Base-by-base conservation (phyloP, 1,140 invertebrate genomes). In the Zaprionus inermis region DNA sequence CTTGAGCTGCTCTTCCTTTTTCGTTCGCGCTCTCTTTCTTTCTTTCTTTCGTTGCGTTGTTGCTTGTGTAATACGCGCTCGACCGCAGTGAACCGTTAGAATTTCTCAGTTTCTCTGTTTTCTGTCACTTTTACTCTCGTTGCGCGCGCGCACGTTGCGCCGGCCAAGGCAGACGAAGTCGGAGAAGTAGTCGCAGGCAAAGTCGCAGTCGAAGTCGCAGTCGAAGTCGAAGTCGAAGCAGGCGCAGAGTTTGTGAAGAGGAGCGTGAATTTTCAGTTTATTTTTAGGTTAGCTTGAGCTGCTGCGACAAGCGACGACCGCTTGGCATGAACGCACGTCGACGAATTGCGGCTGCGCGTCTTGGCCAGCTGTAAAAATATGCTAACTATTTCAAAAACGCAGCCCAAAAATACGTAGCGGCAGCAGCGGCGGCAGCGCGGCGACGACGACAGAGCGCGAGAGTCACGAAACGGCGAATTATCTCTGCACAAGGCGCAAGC, bases 341-440 rank as follows among this genome's bases (percentile, higher is more conserved):
- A 90, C 80, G 90, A 91, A 91, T 91, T 88, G 81, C 81, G 89
- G 81, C 79, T 91, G 89, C 81, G 89, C 90, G 89, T 89, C 90
- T 85, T 86, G 77, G 80, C 67, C 85, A 78, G 84, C 80, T 89
- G 79, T 91, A 91, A 89, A 91, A 91, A 89, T 91, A 91, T 91
- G 81, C 78, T 78, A 90, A 90, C 83, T 78, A 90, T 90, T 90
- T 85, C 70, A 90, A 90, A 89, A 89, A 84, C 84, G 84, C 81
- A 89, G 84, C 76, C 83, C 76, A 65, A 88, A 86, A 85, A 85
- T 12, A 41, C 59, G 70, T 36, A 41, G 56, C 34, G 34, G 18
- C 41, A 38, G 18, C 41, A 14, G 7, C 24, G 18, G 46, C 41
- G n/a, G 4, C 24, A 16, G 55, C 36, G 67, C 66, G 57, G 32